A percentile compares a stretch with the other conserved stretches of the same genome.
phyloP scores from a whole-genome alignment of 2,113 vertebrate genomes.

The Mirza zaza region DNA sequence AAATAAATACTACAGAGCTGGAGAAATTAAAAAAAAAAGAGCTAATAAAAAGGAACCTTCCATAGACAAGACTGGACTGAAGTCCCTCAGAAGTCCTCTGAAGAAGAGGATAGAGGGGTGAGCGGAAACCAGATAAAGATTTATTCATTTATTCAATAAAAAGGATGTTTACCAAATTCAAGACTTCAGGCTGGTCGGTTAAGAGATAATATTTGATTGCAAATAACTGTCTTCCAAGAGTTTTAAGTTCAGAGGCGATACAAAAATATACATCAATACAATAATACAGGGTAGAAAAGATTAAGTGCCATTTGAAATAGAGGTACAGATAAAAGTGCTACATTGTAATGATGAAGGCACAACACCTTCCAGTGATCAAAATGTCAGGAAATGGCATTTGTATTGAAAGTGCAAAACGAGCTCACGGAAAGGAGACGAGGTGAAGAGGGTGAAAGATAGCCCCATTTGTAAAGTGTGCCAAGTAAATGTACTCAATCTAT shows the following conservation, averaged over 20 bases:
- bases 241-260: conserved; percentile 20
- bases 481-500: not conserved
- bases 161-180: not conserved
- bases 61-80: not conserved
- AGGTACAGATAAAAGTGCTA: not conserved
- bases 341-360: not conserved
- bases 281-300: not conserved
- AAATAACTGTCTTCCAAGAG: not conserved
- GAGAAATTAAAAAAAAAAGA: not conserved
- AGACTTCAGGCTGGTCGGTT: not conserved
- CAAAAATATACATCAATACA: not conserved
- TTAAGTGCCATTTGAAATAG: not conserved
- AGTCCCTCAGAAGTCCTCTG: not conserved
- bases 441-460: not conserved
- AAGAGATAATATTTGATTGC: not conserved
- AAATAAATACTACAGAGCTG: not conserved
- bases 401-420: not conserved
- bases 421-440: not conserved
- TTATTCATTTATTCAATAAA: not conserved
- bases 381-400: not conserved
- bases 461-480: not conserved
- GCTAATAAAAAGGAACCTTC: not conserved
- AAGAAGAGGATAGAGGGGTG: not conserved
- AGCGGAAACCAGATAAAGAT: not conserved
- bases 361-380: not conserved